Percentiles rank a stretch among this genome's conserved stretches.
Conservation (phyloP, 2,113 vertebrate species). For the Lasiurus cinereus region DNA sequence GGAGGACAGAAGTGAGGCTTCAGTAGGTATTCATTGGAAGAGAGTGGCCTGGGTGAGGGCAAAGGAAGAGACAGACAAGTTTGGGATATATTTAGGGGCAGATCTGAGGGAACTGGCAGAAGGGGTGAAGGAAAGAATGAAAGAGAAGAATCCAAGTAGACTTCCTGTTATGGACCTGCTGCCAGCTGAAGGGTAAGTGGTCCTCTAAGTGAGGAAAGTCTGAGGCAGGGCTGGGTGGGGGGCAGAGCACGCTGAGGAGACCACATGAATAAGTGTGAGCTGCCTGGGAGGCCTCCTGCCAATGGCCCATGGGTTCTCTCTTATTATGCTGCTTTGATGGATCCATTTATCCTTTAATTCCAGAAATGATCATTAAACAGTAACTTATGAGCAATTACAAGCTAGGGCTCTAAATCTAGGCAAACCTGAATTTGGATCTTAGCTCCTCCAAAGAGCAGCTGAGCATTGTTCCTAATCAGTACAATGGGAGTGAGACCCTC, state of each 20-base stretch:
- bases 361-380: neutral
- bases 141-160: neutral
- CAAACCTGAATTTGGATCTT: neutral
- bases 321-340: neutral
- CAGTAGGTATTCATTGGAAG: neutral
- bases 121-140: neutral
- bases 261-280: neutral
- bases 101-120: neutral
- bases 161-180: neutral
- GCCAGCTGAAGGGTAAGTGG: too few relatives aligned
- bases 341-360: neutral
- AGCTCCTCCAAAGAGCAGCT: neutral
- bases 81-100: neutral
- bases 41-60: rapidly evolving
- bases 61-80: neutral
- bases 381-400: neutral
- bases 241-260: neutral
- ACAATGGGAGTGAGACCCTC: neutral
- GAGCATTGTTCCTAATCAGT: neutral
- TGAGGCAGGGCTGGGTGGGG: neutral
- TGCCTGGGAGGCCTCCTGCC: neutral
- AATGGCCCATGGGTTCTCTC: neutral
- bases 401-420: neutral
- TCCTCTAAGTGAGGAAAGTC: neutral
- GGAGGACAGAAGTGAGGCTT: neutral